These are phyloP conservation scores for Merluccius polli DNA, from an alignment of 2,797 vertebrate species.

Conservation along the genomic window DNA sequence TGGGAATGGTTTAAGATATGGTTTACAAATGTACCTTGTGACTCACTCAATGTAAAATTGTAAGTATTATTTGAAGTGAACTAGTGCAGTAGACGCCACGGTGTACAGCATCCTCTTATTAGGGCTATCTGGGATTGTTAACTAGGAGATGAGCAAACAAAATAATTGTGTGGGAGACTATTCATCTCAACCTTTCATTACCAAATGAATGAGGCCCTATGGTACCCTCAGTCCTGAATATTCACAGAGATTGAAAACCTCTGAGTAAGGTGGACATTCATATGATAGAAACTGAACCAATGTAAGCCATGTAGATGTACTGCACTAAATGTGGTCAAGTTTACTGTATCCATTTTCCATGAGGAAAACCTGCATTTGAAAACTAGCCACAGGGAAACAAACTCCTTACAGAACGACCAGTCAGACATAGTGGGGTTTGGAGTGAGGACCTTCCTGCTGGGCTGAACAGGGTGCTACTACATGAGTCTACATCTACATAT, in stretches of 20 bases:
- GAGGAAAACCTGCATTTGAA: not conserved
- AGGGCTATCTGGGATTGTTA: not conserved
- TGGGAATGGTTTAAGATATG: constrained; percentile 53
- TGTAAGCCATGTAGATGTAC: not conserved
- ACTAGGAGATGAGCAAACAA: not conserved
- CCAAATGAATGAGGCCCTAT: not conserved
- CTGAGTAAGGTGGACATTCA: not conserved
- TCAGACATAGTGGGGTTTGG: not conserved
- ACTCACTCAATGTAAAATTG: not conserved
- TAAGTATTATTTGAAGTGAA: constrained; percentile 5
- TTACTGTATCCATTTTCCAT: not conserved
- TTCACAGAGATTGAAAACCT: not conserved
- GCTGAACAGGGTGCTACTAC: not conserved
- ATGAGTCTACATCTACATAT: not conserved
- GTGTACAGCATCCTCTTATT: not conserved
- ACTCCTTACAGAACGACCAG: not conserved
- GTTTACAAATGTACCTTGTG: not conserved
- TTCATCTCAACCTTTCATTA: not conserved
- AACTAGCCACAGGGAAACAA: not conserved
- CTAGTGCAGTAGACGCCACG: not conserved
- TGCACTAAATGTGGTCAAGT: not conserved
- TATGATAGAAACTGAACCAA: not conserved
- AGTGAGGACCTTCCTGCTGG: not conserved
- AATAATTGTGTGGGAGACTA: not conserved
- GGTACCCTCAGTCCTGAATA: not conserved